These are phyloP conservation scores for Drosophila percnosoma DNA, from an alignment of 2,888 invertebrate genomes.

Conservation along the genomic window DNA sequence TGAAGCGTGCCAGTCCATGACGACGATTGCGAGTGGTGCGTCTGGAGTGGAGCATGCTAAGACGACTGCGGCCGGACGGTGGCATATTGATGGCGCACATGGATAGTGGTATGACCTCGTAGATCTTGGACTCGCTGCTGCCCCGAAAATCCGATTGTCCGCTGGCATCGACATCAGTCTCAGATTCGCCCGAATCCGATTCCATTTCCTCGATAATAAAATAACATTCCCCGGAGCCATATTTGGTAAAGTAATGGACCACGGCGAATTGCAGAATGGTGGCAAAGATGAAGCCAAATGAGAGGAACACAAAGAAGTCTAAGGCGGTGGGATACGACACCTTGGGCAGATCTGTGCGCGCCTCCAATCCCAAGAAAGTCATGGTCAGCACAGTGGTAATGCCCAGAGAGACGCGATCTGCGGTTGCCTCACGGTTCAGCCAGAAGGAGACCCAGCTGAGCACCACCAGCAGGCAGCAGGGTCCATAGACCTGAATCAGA, in stretches of 20 bases:
- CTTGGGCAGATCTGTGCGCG: conserved; percentile 92
- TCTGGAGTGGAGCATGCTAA: conserved; percentile 61
- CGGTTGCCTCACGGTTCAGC: conserved; percentile 93
- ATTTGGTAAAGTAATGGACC: conserved; percentile 94
- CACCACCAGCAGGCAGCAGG: conserved; percentile 93
- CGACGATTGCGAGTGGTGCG: conserved; percentile 66
- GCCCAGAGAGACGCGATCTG: conserved; percentile 92
- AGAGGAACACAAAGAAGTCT: conserved; percentile 93
- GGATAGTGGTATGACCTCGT: conserved; percentile 88
- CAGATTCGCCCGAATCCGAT: conserved; percentile 87
- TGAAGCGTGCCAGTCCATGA: conserved; percentile 43
- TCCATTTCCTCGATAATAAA: conserved; percentile 88
- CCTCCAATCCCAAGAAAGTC: conserved; percentile 93
- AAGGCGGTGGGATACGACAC: conserved; percentile 94
- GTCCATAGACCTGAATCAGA: conserved; percentile 93
- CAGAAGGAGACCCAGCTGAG: conserved; percentile 95
- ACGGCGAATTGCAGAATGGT: conserved; percentile 93
- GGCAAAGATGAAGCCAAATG: conserved; percentile 92
- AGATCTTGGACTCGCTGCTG: conserved; percentile 84
- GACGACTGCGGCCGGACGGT: conserved; percentile 47
- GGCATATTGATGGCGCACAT: conserved; percentile 86
- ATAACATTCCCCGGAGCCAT: conserved; percentile 92
- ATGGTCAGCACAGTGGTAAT: conserved; percentile 94
- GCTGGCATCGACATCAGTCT: conserved; percentile 83
- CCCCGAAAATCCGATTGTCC: conserved; percentile 77